A percentile compares a stretch with the other conserved stretches of the same genome.
phyloP scores from a whole-genome alignment of 2,888 invertebrate species.

The Saturnia pavonia region DNA sequence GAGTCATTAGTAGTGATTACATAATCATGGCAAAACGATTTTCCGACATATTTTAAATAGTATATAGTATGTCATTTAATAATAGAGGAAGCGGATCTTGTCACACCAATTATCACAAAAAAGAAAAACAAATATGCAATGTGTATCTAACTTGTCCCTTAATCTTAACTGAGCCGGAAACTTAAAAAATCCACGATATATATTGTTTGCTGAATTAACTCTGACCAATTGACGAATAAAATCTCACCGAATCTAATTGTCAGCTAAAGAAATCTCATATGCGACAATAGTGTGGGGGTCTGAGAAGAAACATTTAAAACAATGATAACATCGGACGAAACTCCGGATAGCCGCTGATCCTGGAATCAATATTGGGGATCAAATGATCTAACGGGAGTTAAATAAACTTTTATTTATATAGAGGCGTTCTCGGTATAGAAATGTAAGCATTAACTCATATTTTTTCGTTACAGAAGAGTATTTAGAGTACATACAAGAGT shows the following conservation, averaged over 20 bases:
- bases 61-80: too few relatives aligned
- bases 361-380: conserved; percentile 77
- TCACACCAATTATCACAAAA: too few relatives aligned
- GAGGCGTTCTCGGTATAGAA: conserved; percentile 36
- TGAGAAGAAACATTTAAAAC: conserved; percentile 61
- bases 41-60: too few relatives aligned
- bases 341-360: conserved; percentile 52
- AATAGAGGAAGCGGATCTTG: too few relatives aligned
- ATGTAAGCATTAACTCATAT: neutral
- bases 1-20: too few relatives aligned
- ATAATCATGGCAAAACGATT: too few relatives aligned
- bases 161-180: too few relatives aligned
- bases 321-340: conserved; percentile 65
- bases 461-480: too few relatives aligned
- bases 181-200: neutral
- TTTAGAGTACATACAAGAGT: too few relatives aligned
- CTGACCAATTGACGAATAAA: neutral
- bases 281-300: conserved; percentile 35
- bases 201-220: neutral
- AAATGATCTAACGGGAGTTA: conserved; percentile 43
- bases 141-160: too few relatives aligned
- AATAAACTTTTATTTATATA: conserved; percentile 34
- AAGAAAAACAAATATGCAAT: too few relatives aligned
- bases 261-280: conserved; percentile 35
- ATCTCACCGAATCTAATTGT: conserved; percentile 50